Conservation (phyloP, 2,888 invertebrate genomes). For the Napeogenes sylphis region DNA sequence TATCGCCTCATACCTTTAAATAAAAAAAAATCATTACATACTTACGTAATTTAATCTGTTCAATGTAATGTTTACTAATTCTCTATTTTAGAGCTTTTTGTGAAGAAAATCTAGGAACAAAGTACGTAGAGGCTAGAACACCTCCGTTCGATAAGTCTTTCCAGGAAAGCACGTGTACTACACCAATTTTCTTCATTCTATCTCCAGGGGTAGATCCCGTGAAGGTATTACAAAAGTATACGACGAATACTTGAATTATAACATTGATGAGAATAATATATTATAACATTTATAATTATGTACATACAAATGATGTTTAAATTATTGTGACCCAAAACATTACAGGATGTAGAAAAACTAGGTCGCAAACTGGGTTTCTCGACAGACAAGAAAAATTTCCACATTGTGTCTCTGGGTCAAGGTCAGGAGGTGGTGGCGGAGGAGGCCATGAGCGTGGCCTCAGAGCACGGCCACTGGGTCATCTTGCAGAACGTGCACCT, state of each 20-base stretch:
- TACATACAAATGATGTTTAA: too few relatives aligned
- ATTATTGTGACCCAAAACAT: constrained; percentile 13
- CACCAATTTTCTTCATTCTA: constrained; percentile 95
- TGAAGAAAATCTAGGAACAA: constrained; percentile 90
- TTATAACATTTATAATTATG: too few relatives aligned
- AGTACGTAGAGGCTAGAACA: constrained; percentile 87
- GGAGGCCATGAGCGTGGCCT: constrained; percentile 87
- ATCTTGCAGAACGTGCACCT: constrained; percentile 95
- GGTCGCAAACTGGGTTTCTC: constrained; percentile 90
- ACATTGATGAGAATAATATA: too few relatives aligned
- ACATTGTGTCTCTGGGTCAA: constrained; percentile 95
- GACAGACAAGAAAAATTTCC: constrained; percentile 88
- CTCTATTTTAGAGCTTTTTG: constrained; percentile 82
- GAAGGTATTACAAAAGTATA: constrained; percentile 72
- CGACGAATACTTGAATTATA: not conserved
- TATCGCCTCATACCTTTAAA: too few relatives aligned
- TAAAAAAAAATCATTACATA: too few relatives aligned
- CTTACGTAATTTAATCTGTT: too few relatives aligned
- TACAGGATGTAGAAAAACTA: constrained; percentile 89
- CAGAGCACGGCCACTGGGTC: constrained; percentile 92
- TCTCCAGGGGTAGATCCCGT: constrained; percentile 97
- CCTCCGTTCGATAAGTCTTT: constrained; percentile 91
- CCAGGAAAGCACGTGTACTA: constrained; percentile 89
- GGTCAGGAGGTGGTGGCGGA: constrained; percentile 97
- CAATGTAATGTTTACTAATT: too few relatives aligned